Conservation (phyloP, 2,113 vertebrate genomes). For the Campylorhamphus procurvoides region DNA sequence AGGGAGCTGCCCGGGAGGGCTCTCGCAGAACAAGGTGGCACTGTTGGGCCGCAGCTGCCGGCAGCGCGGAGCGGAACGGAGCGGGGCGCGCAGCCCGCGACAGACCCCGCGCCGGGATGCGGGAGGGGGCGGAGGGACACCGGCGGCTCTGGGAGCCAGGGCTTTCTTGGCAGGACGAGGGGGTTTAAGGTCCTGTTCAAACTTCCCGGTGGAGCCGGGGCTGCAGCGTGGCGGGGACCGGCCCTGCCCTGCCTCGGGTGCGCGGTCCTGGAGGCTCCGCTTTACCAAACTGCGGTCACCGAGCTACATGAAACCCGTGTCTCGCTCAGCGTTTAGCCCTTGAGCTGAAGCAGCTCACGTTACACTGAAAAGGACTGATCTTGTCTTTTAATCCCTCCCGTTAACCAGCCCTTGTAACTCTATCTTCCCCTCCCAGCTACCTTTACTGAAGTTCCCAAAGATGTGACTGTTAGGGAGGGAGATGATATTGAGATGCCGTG, state of each 20-base stretch:
- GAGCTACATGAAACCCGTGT: neutral
- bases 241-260: neutral
- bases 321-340: neutral
- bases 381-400: neutral
- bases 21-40: neutral
- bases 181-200: neutral
- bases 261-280: neutral
- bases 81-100: neutral
- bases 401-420: constrained; percentile 68
- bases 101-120: neutral
- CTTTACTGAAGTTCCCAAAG: constrained; percentile 94
- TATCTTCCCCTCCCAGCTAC: constrained; percentile 79
- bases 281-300: neutral
- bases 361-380: neutral
- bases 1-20: neutral
- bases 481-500: constrained; percentile 98
- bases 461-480: constrained; percentile 92
- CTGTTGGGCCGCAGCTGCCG: constrained; percentile 28
- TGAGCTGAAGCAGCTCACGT: neutral
- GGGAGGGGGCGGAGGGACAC: neutral
- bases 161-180: neutral
- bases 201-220: neutral
- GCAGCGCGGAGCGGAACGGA: neutral
- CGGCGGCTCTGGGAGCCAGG: neutral
- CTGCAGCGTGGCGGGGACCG: neutral